phyloP scores from a whole-genome alignment of 2,888 invertebrate species.

The Melipona beecheii region DNA sequence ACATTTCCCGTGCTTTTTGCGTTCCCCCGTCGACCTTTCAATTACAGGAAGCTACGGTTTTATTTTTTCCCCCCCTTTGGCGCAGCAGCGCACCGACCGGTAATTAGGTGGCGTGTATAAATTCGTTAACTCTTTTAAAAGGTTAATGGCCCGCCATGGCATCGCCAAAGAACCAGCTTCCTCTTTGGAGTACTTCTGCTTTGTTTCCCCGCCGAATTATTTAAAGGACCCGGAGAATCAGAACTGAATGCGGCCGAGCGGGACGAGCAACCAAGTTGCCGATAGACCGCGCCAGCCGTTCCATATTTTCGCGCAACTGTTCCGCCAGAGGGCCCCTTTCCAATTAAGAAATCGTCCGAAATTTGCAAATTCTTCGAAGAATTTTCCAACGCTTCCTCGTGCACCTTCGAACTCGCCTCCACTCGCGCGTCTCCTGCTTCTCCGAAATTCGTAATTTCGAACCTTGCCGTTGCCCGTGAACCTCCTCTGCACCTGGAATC shows the following conservation, averaged over 20 bases:
- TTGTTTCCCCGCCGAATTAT: slow-evolving; percentile 48
- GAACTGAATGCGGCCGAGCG: slow-evolving; percentile 16
- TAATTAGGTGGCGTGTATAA: slow-evolving; percentile 76
- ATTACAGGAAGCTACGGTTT: slow-evolving; percentile 66
- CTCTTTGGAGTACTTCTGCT: slow-evolving; percentile 13
- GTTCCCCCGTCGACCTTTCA: slow-evolving; percentile 67
- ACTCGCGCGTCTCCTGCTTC: background rate
- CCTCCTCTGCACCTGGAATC: background rate
- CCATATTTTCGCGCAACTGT: slow-evolving; percentile 33
- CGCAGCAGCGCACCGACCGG: slow-evolving; percentile 57
- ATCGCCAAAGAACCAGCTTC: slow-evolving; percentile 43
- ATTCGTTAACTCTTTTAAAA: slow-evolving; percentile 75
- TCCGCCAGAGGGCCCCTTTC: slow-evolving; percentile 1
- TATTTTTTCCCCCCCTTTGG: slow-evolving; percentile 54
- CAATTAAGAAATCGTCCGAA: slow-evolving; percentile 33
- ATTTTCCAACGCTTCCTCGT: background rate
- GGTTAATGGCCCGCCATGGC: slow-evolving; percentile 70
- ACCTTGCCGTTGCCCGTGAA: background rate
- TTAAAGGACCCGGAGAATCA: slow-evolving; percentile 18
- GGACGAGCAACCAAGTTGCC: slow-evolving; percentile 36
- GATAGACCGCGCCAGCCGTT: slow-evolving; percentile 30
- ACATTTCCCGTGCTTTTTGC: slow-evolving; percentile 42
- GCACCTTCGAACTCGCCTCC: too few relatives aligned
- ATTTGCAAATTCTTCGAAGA: background rate
- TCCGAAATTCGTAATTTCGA: background rate